Percentiles rank a stretch among this genome's conserved stretches.
These are phyloP conservation scores for Diadema setosum DNA, from an alignment of 35 echinoderm and acorn worm genomes.

Conservation along the genomic window DNA sequence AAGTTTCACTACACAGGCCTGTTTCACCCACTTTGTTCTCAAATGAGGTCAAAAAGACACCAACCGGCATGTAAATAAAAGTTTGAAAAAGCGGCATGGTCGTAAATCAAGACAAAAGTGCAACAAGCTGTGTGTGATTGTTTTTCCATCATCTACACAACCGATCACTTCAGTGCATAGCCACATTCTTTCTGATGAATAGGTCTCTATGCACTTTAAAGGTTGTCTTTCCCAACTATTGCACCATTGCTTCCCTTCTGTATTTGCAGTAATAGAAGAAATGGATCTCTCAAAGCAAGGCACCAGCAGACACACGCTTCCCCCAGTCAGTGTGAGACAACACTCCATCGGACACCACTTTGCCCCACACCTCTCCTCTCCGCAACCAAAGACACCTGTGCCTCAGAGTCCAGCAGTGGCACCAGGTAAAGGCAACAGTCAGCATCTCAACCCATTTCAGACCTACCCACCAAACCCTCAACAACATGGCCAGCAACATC, in stretches of 20 bases:
- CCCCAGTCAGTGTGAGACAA: not conserved
- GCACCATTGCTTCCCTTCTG: not conserved
- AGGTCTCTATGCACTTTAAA: not conserved
- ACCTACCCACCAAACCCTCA: not conserved
- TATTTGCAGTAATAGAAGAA: too few relatives aligned
- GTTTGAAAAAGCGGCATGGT: too few relatives aligned
- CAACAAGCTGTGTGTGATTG: not conserved
- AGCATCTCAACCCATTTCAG: not conserved
- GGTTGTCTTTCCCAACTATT: not conserved
- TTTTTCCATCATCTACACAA: not conserved
- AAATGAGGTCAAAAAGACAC: too few relatives aligned
- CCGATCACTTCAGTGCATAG: not conserved
- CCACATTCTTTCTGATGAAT: not conserved
- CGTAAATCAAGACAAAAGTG: not conserved
- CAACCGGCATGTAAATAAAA: too few relatives aligned
- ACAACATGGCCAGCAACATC: not conserved
- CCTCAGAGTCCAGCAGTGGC: conserved; percentile 71
- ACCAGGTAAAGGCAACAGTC: conserved; percentile 29
- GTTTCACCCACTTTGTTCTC: too few relatives aligned
- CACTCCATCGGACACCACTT: conserved; percentile 10
- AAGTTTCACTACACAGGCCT: too few relatives aligned
- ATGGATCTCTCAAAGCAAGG: not conserved
- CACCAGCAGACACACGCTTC: not conserved
- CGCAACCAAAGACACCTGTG: conserved; percentile 67
- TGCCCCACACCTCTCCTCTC: not conserved